phyloP scores from a whole-genome alignment of 2,888 invertebrate genomes.

The Eupelmus urozonus region DNA sequence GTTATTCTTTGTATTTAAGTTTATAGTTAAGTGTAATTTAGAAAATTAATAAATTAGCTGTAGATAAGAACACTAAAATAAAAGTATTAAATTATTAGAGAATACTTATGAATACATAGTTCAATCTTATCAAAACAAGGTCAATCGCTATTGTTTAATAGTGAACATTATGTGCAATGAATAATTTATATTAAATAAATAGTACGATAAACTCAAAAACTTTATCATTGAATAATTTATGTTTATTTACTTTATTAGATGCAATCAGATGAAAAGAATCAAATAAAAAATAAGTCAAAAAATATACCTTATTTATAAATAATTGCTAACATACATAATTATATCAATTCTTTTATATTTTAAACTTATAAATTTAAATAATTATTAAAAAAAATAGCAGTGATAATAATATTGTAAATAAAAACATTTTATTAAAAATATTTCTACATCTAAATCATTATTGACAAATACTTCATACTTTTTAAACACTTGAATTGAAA shows the following conservation, averaged over 20 bases:
- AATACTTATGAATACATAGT: slow-evolving; percentile 2
- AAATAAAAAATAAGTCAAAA: too few species aligned
- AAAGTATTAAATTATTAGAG: slow-evolving; percentile 6
- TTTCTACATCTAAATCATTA: too few species aligned
- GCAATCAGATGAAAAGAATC: too few species aligned
- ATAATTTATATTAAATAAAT: slow-evolving; percentile 2
- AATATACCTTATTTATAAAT: too few species aligned
- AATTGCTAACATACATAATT: background rate
- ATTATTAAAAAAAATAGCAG: background rate
- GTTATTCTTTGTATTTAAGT: too few species aligned
- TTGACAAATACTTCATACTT: too few species aligned
- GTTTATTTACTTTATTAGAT: background rate
- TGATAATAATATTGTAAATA: too few species aligned
- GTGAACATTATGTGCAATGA: too few species aligned
- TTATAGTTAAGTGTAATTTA: background rate
- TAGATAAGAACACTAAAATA: background rate
- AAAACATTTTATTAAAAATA: too few species aligned
- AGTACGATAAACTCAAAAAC: background rate
- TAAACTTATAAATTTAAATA: background rate
- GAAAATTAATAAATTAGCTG: background rate
- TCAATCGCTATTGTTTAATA: slow-evolving; percentile 13
- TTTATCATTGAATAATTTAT: background rate
- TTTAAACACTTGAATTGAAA: too few species aligned
- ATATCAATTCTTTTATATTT: background rate
- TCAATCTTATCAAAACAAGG: slow-evolving; percentile 15